Evolutionary conservation across 2,797 vertebrate genomes (phyloP).

Genomic region (Platyrinchus mystaceus): DNA sequence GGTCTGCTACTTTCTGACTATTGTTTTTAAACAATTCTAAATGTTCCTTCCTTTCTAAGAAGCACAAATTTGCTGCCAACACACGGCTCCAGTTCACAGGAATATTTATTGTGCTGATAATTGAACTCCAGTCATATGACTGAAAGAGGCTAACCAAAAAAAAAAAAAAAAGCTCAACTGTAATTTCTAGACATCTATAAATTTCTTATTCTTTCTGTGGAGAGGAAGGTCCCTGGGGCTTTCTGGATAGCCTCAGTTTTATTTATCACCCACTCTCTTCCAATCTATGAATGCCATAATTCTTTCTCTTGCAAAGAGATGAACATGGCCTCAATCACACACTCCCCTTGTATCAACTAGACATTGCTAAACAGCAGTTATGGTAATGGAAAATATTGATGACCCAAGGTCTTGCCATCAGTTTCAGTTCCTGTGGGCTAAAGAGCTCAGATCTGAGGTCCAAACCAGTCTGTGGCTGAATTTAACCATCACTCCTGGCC

Average conservation of each 20-base stretch:
- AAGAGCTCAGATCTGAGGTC: neutral
- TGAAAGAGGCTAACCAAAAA: slow-evolving; percentile 50
- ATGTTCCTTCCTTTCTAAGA: slow-evolving; percentile 66
- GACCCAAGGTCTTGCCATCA: neutral
- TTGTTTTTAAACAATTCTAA: slow-evolving; percentile 61
- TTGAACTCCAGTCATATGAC: slow-evolving; percentile 74
- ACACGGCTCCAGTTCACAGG: slow-evolving; percentile 69
- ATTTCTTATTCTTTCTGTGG: slow-evolving; percentile 72
- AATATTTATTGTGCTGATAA: slow-evolving; percentile 79
- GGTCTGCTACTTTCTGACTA: slow-evolving; percentile 15
- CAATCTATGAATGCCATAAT: slow-evolving; percentile 66
- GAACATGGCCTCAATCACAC: slow-evolving; percentile 51
- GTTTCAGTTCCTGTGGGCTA: neutral
- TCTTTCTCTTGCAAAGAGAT: slow-evolving; percentile 55
- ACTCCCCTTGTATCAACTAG: slow-evolving; percentile 20
- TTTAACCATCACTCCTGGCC: neutral
- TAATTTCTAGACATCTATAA: slow-evolving; percentile 78
- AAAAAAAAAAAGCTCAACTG: slow-evolving; percentile 68
- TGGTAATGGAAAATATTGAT: slow-evolving; percentile 39
- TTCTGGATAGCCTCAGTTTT: slow-evolving; percentile 63
- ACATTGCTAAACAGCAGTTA: slow-evolving; percentile 37
- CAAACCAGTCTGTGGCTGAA: neutral
- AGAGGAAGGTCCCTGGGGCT: slow-evolving; percentile 66
- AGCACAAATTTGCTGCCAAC: slow-evolving; percentile 64
- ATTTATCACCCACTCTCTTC: slow-evolving; percentile 68